phyloP scores from a whole-genome alignment of 2,113 vertebrate genomes.

The Apus apus region DNA sequence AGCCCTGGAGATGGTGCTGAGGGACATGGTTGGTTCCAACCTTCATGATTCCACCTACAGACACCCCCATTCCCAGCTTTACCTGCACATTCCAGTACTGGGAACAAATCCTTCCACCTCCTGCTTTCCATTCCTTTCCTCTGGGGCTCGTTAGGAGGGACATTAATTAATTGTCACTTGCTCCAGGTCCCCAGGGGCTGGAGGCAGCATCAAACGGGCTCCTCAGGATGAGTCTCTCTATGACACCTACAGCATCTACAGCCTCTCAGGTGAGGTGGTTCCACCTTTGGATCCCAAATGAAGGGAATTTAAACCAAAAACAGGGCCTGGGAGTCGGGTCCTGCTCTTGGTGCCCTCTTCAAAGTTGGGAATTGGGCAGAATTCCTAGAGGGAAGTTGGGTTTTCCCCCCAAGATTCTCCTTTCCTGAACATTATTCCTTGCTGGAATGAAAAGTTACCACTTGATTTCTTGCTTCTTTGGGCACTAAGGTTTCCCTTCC shows the following conservation, averaged over 20 bases:
- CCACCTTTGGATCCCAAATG: too few species aligned
- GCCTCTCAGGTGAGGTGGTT: constrained; percentile 79
- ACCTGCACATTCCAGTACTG: too few species aligned
- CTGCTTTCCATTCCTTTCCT: too few species aligned
- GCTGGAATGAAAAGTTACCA: not conserved
- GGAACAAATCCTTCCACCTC: too few species aligned
- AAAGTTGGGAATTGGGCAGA: rapidly evolving
- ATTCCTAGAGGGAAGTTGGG: not conserved
- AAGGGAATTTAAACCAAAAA: not conserved
- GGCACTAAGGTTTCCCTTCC: too few species aligned
- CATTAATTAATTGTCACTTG: not conserved
- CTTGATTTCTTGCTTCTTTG: not conserved
- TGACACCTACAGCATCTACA: constrained; percentile 74
- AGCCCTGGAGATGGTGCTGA: too few species aligned
- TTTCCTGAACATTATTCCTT: not conserved
- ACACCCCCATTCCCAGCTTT: too few species aligned
- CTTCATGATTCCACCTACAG: too few species aligned
- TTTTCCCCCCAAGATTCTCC: not conserved
- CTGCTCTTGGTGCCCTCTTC: too few species aligned
- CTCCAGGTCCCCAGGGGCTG: not conserved
- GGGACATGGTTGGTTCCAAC: too few species aligned
- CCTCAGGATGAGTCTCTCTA: constrained; percentile 61
- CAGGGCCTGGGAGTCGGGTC: rapidly evolving
- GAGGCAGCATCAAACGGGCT: not conserved
- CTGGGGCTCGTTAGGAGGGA: not conserved